Conservation (phyloP, 2,113 vertebrate species). For the Nansenia antarctica region DNA sequence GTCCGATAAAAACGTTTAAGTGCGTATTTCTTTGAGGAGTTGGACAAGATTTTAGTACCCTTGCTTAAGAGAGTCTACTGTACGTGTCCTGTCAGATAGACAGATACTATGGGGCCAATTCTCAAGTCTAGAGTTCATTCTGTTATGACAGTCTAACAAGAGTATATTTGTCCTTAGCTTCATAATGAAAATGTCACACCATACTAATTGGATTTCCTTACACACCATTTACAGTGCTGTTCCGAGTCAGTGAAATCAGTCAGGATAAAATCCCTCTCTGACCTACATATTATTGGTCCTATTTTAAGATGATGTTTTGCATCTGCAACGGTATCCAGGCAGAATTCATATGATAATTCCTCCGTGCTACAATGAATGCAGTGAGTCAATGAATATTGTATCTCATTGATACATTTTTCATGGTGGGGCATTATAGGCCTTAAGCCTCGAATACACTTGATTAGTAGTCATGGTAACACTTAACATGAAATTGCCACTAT, state of each 20-base stretch:
- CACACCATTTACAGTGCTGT: not conserved
- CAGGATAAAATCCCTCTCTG: slow-evolving; percentile 13
- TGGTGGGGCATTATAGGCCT: not conserved
- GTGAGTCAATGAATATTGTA: not conserved
- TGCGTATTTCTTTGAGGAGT: not conserved
- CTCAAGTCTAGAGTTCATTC: too few relatives aligned
- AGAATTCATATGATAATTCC: not conserved
- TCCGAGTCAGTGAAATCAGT: not conserved
- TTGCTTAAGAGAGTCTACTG: not conserved
- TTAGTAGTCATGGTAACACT: too few relatives aligned
- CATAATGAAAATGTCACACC: too few relatives aligned
- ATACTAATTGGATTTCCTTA: not conserved
- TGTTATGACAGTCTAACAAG: too few relatives aligned
- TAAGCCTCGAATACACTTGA: not conserved
- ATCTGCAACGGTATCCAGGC: slow-evolving; percentile 12
- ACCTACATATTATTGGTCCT: slow-evolving; percentile 36
- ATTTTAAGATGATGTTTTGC: slow-evolving; percentile 19
- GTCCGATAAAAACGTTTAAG: not conserved
- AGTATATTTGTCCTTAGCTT: not conserved
- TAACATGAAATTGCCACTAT: too few relatives aligned
- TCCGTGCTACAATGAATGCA: not conserved
- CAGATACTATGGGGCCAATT: not conserved
- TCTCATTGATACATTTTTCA: not conserved
- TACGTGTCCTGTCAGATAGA: not conserved
- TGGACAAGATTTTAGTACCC: not conserved